Base-by-base conservation (phyloP, 2,888 invertebrate species). In the Dolomedes plantarius region DNA sequence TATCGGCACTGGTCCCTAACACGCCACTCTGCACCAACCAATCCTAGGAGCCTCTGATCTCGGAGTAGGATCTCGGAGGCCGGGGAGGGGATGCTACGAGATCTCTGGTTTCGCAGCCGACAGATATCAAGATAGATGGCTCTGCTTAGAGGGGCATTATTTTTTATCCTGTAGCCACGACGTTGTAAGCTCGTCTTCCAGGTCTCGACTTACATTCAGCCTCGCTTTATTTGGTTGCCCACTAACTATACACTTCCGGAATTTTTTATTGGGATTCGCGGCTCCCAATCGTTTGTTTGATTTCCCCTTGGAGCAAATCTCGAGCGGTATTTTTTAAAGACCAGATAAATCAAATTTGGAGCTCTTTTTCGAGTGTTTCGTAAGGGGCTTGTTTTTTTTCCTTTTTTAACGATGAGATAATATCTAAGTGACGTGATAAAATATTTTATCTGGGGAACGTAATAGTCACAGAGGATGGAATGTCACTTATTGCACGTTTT, bases 101-200 rank as follows among this genome's bases (percentile, higher is more conserved):
- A 31, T 64, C 69, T 82, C 82, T 82, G 75, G 69, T 82, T 82
- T 75, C 74, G 74, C 27, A 75, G 67, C 72, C 78, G 85, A 85
- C 85, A 85, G 73, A 74, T 78, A 85, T 85, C 78, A 85, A 85
- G 85, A 85, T 73, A 68, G 74, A 85, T 85, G 74, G 74, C 27
- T 68, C 78, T 77, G 78, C 85, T 85, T 85, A 85, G 78, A 78
- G 85, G 76, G 75, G 82, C 50, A 82, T 82, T 85, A 83, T 77
- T 83, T 77, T 80, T 69, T 72, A 85, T 78, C 85, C 85, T 62
- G 69, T 69, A 85, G 41, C 68, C 83, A 83, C 46, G 62, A 67
- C 67, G 78, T 72, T 76, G 71, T 62, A 71, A 64, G 76, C 76
- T 72, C 69, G 56, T 81, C 74, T 74, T 69, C 36, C 76, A 27